Evolutionary conservation across 2,113 vertebrate genomes (phyloP).

Genomic region (Thamnophis sirtalis): DNA sequence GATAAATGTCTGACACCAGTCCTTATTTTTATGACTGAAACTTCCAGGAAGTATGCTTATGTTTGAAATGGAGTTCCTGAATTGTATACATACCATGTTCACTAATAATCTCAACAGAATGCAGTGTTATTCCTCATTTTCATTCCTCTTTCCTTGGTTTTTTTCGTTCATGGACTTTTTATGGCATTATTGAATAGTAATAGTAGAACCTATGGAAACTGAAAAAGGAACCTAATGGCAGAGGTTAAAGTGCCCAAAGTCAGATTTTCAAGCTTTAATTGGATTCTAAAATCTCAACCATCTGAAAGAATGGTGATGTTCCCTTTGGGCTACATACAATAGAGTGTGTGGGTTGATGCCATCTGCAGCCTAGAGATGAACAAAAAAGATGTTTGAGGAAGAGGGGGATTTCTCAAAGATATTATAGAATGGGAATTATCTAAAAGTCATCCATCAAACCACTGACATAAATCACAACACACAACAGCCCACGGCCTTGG

Average conservation of each 20-base stretch:
- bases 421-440: slow-evolving; percentile 80
- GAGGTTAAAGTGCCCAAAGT: slow-evolving; percentile 66
- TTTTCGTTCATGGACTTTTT: slow-evolving; percentile 20
- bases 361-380: slow-evolving; percentile 77
- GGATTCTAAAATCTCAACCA: slow-evolving; percentile 62
- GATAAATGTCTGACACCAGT: neutral
- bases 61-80: neutral
- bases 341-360: slow-evolving; percentile 90
- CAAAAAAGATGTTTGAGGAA: slow-evolving; percentile 75
- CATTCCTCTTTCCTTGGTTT: neutral
- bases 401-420: slow-evolving; percentile 74
- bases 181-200: slow-evolving; percentile 29
- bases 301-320: slow-evolving; percentile 64
- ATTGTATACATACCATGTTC: neutral
- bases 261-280: slow-evolving; percentile 67
- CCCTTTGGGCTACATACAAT: slow-evolving; percentile 81
- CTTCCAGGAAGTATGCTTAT: neutral
- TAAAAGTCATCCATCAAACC: slow-evolving; percentile 88
- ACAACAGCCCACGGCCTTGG: slow-evolving; percentile 78
- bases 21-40: neutral
- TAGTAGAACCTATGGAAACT: slow-evolving; percentile 39
- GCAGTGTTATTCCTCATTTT: slow-evolving; percentile 41
- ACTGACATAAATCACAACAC: slow-evolving; percentile 79
- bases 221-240: slow-evolving; percentile 44
- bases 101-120: neutral